Conservation (phyloP, 2,888 invertebrate species). For the Proisotoma minuta region DNA sequence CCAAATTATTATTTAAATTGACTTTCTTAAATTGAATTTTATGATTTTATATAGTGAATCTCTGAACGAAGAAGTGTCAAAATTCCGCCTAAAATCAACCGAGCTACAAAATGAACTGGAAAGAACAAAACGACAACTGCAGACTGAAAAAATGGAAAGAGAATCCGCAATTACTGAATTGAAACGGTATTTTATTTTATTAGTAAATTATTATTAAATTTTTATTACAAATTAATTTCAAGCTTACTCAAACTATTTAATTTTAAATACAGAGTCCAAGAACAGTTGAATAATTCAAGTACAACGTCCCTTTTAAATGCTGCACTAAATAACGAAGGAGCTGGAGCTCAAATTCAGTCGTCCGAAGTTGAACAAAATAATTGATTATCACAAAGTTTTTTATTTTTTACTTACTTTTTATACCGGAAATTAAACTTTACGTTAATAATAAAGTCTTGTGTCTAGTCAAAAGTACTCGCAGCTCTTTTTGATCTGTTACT, state of each 20-base stretch:
- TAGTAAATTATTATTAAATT: neutral
- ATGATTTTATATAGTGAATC: constrained; percentile 29
- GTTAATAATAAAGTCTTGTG: no score
- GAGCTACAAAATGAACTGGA: constrained; percentile 43
- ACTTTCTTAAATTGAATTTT: constrained; percentile 7
- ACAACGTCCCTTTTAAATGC: constrained; percentile 35
- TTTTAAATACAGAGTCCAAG: constrained; percentile 32
- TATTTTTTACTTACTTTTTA: no score
- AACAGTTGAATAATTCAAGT: constrained; percentile 41
- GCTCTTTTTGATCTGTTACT: no score
- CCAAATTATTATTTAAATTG: neutral
- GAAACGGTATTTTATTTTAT: constrained; percentile 26
- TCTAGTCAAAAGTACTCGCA: no score
- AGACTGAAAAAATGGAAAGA: constrained; percentile 38
- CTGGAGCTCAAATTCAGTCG: no score
- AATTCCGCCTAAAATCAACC: constrained; percentile 38
- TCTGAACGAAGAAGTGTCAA: constrained; percentile 34
- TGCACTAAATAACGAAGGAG: no score
- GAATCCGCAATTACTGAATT: constrained; percentile 39
- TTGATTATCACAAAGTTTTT: no score
- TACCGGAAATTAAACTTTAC: no score
- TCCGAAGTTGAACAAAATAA: no score
- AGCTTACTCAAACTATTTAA: no score
- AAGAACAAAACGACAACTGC: constrained; percentile 35
- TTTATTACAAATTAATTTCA: no score